A percentile compares a stretch with the other conserved stretches of the same genome.
Evolutionary conservation across 2,888 invertebrate species (phyloP).

Genomic region (Diogma glabrata): DNA sequence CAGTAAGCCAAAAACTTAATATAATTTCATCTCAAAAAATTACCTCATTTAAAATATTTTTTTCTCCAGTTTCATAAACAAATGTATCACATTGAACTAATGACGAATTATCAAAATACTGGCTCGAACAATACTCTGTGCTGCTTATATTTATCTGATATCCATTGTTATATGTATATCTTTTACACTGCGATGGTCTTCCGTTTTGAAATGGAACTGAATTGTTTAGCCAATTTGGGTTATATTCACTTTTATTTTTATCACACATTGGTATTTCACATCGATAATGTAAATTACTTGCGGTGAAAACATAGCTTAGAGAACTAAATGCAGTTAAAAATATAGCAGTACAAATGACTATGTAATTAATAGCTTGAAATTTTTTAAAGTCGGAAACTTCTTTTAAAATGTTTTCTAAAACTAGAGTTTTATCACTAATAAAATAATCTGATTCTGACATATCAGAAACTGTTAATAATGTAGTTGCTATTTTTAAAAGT

Average conservation of each 20-base stretch:
- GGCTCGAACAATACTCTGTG: not conserved
- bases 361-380: too few relatives aligned
- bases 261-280: not conserved
- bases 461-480: too few relatives aligned
- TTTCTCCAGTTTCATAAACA: not conserved
- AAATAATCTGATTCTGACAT: too few relatives aligned
- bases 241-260: not conserved
- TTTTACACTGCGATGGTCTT: not conserved
- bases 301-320: not conserved
- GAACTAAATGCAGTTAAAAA: too few relatives aligned
- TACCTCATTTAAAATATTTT: not conserved
- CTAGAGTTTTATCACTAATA: too few relatives aligned
- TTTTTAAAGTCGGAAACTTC: too few relatives aligned
- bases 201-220: not conserved
- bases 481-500: too few relatives aligned
- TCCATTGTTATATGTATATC: too few relatives aligned
- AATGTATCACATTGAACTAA: conserved; percentile 1
- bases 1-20: too few relatives aligned
- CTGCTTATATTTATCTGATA: too few relatives aligned
- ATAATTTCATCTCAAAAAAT: not conserved
- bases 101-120: not conserved
- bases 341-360: too few relatives aligned
- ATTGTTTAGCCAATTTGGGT: not conserved
- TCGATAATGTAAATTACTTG: conserved; percentile 1
- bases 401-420: too few relatives aligned